Percentiles rank a stretch among this genome's conserved stretches.
Conservation (phyloP, 2,888 invertebrate species). For the Mimachlamys varia region DNA sequence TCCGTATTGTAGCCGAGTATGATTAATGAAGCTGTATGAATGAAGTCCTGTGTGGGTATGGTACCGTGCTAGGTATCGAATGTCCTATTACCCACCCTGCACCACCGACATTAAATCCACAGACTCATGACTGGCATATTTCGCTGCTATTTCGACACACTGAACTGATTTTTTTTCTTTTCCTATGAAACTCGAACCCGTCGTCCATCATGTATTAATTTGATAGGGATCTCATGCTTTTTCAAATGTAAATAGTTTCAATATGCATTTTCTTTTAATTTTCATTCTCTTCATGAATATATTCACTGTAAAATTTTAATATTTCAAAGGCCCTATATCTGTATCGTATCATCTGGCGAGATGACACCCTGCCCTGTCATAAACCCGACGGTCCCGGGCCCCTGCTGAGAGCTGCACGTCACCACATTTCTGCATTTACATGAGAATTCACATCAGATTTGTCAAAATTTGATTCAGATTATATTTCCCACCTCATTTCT, state of each 20-base stretch:
- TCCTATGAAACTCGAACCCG: neutral
- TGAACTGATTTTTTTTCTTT: neutral
- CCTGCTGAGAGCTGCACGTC: neutral
- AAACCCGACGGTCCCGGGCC: neutral
- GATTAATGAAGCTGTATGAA: neutral
- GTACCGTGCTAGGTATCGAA: neutral
- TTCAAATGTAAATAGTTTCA: constrained; percentile 34
- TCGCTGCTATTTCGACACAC: neutral
- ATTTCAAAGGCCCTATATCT: neutral
- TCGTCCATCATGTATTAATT: constrained; percentile 26
- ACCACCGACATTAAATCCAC: neutral
- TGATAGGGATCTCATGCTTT: constrained; percentile 31
- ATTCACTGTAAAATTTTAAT: constrained; percentile 31
- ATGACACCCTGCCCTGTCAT: neutral
- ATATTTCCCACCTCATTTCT: neutral
- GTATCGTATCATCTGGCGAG: neutral
- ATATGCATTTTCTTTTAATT: constrained; percentile 30
- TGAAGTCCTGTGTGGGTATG: neutral
- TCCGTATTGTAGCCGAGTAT: neutral
- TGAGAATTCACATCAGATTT: neutral
- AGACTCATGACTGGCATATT: neutral
- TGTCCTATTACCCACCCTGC: neutral
- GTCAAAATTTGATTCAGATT: neutral
- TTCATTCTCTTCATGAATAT: constrained; percentile 36
- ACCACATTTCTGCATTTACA: neutral